Conservation (phyloP, 2,113 vertebrate genomes). For the Otis tarda region DNA sequence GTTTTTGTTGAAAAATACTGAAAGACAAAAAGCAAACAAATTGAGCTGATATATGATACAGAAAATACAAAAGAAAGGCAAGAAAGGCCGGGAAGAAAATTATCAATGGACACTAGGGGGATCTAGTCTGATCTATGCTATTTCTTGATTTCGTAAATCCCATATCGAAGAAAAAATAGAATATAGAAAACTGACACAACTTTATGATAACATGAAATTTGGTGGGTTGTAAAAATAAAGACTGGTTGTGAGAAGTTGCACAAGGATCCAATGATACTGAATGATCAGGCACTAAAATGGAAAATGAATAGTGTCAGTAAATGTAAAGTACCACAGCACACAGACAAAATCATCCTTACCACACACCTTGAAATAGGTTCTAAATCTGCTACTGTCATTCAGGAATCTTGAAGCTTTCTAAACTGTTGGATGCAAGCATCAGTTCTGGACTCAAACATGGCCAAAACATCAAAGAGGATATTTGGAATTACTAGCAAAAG, state of each 20-base stretch:
- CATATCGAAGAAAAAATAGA: rapidly evolving
- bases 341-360: background rate
- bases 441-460: background rate
- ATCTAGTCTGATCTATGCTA: background rate
- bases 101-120: background rate
- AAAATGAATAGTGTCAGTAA: background rate
- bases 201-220: background rate
- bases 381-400: background rate
- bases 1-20: background rate
- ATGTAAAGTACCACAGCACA: background rate
- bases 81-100: background rate
- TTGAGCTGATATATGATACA: background rate
- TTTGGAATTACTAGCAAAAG: background rate
- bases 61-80: background rate
- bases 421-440: background rate
- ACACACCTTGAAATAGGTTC: background rate
- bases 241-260: background rate
- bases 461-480: background rate
- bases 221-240: background rate
- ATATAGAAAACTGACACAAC: background rate
- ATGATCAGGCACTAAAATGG: background rate
- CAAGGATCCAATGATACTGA: background rate
- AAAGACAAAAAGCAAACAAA: background rate
- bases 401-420: background rate
- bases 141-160: background rate